These are phyloP conservation scores for Cladorhizidae sp. DNA, from an alignment of 37 sponge, comb jelly and placozoan species.

Conservation along the genomic window DNA sequence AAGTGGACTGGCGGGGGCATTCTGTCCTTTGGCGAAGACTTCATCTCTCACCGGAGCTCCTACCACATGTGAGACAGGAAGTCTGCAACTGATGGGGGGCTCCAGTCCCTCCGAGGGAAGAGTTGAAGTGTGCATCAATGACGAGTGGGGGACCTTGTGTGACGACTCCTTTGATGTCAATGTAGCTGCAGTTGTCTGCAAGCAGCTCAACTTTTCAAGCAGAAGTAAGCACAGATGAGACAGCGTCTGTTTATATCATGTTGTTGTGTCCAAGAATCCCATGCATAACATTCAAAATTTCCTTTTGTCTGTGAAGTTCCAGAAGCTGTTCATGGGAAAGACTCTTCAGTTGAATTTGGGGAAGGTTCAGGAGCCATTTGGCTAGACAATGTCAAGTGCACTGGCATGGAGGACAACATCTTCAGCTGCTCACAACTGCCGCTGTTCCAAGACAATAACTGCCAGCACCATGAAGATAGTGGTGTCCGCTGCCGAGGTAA, in stretches of 20 bases:
- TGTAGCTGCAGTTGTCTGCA: slow-evolving; percentile 13
- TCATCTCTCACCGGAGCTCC: not conserved
- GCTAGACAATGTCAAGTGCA: slow-evolving; percentile 54
- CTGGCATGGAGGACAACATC: slow-evolving; percentile 57
- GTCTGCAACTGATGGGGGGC: slow-evolving; percentile 9
- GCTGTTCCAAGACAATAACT: slow-evolving; percentile 30
- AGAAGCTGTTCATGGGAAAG: not conserved
- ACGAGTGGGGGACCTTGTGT: slow-evolving; percentile 46
- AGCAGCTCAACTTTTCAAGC: not conserved
- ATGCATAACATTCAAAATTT: too few species aligned
- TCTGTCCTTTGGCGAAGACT: slow-evolving; percentile 7
- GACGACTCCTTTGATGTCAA: slow-evolving; percentile 36
- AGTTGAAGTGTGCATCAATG: slow-evolving; percentile 34
- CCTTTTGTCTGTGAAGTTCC: not conserved
- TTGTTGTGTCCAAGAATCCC: too few species aligned
- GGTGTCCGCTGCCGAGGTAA: slow-evolving; percentile 32
- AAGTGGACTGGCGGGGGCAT: not conserved
- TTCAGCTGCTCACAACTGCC: slow-evolving; percentile 42
- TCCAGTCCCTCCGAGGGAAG: not conserved
- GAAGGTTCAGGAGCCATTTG: slow-evolving; percentile 9
- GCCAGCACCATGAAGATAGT: slow-evolving; percentile 52
- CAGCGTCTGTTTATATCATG: too few species aligned
- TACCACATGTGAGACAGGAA: slow-evolving; percentile 8
- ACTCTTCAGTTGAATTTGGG: not conserved
- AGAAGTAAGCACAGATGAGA: not conserved